A percentile compares a stretch with the other conserved stretches of the same genome.
Evolutionary conservation across 2,113 vertebrate species (phyloP).

Genomic region (Ailurus styani): DNA sequence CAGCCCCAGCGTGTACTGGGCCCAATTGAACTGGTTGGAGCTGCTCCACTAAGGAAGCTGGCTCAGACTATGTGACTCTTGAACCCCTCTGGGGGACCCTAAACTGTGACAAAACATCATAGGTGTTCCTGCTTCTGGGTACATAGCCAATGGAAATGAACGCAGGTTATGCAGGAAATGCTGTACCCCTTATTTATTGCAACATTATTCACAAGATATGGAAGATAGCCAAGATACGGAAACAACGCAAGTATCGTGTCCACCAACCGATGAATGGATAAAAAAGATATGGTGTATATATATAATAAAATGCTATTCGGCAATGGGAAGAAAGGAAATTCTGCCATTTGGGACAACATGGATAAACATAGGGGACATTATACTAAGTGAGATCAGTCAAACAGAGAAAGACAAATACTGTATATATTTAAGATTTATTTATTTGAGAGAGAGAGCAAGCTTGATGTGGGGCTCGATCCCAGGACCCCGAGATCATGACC

Average conservation of each 20-base stretch:
- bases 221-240: neutral
- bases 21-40: neutral
- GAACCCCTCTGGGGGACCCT: neutral
- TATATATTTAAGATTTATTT: neutral
- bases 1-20: neutral
- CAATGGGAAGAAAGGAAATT: neutral
- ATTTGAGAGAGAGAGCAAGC: neutral
- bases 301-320: neutral
- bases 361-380: neutral
- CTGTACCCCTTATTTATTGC: neutral
- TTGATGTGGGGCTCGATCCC: neutral
- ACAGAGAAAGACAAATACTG: neutral
- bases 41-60: neutral
- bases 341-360: neutral
- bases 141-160: neutral
- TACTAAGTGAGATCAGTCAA: neutral
- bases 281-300: neutral
- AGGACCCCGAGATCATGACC: neutral
- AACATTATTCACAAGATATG: neutral
- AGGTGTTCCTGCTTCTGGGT: neutral
- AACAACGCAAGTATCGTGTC: neutral
- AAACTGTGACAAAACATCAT: neutral
- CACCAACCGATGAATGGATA: neutral
- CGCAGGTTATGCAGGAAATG: neutral
- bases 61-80: neutral